These are phyloP conservation scores for Cheirogaleus medius DNA, from an alignment of 2,113 vertebrate genomes.

Conservation along the genomic window DNA sequence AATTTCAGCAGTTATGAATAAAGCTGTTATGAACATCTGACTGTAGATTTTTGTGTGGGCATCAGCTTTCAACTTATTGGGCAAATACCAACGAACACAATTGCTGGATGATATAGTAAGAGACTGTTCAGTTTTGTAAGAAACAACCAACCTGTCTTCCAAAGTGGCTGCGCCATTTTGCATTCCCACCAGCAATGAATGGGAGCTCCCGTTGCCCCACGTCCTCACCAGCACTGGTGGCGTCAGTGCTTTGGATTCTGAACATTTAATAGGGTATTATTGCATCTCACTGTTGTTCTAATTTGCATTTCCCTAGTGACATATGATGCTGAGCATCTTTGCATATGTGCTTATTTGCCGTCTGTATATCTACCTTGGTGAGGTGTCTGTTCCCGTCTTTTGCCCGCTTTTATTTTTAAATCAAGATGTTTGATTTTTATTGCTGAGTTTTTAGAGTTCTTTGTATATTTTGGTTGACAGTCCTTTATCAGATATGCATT, in stretches of 20 bases:
- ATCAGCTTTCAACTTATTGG: not conserved
- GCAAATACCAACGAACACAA: not conserved
- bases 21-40: not conserved
- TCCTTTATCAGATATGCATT: not conserved
- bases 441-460: not conserved
- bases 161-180: rapidly evolving
- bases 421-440: not conserved
- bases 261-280: rapidly evolving
- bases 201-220: rapidly evolving
- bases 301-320: not conserved
- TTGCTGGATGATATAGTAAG: not conserved
- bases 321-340: rapidly evolving
- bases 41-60: not conserved
- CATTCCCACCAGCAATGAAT: rapidly evolving
- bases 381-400: not conserved
- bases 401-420: not conserved
- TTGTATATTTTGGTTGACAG: not conserved
- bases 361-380: not conserved
- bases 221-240: rapidly evolving
- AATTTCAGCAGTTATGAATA: not conserved
- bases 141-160: not conserved
- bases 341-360: not conserved
- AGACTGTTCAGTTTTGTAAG: not conserved
- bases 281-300: not conserved
- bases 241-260: not conserved